Conservation (phyloP, 1,140 invertebrate species). For the Cydia strobilella region DNA sequence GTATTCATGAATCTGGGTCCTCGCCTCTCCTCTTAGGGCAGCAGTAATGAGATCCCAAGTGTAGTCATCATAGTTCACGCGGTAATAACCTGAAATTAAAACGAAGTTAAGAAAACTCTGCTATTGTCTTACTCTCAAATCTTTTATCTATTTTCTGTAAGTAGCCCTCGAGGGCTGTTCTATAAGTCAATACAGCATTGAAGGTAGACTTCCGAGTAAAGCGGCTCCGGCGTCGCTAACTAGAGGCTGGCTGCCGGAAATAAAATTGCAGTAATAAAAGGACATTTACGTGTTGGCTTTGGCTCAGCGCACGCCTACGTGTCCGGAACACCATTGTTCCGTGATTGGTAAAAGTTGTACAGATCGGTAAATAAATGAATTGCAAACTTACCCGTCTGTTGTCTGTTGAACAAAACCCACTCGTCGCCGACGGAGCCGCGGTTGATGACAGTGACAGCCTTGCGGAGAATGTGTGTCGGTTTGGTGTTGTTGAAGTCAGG, state of each 20-base stretch:
- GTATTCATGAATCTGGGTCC: conserved; percentile 82
- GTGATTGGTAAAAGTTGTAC: not conserved
- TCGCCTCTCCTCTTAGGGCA: conserved; percentile 76
- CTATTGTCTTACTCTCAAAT: not conserved
- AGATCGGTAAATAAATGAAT: not conserved
- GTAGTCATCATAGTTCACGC: conserved; percentile 88
- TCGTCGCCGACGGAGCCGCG: conserved; percentile 57
- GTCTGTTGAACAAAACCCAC: conserved; percentile 83
- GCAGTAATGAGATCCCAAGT: conserved; percentile 84
- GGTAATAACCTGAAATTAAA: conserved; percentile 84
- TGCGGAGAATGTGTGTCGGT: conserved; percentile 54
- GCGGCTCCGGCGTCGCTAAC: too few relatives aligned
- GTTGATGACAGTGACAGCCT: conserved; percentile 49
- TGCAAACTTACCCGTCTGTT: conserved; percentile 77
- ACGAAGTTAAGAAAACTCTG: not conserved
- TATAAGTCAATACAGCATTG: too few relatives aligned
- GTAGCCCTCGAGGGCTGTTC: too few relatives aligned
- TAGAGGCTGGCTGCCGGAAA: too few relatives aligned
- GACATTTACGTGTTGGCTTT: too few relatives aligned
- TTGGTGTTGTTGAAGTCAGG: conserved; percentile 76
- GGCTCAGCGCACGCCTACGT: too few relatives aligned
- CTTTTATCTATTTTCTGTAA: too few relatives aligned
- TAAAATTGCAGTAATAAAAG: too few relatives aligned
- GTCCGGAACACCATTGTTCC: too few relatives aligned
- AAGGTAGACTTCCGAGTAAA: too few relatives aligned